Evolutionary conservation across 2,113 vertebrate genomes (phyloP).

Genomic region (Eptatretus burgeri): DNA sequence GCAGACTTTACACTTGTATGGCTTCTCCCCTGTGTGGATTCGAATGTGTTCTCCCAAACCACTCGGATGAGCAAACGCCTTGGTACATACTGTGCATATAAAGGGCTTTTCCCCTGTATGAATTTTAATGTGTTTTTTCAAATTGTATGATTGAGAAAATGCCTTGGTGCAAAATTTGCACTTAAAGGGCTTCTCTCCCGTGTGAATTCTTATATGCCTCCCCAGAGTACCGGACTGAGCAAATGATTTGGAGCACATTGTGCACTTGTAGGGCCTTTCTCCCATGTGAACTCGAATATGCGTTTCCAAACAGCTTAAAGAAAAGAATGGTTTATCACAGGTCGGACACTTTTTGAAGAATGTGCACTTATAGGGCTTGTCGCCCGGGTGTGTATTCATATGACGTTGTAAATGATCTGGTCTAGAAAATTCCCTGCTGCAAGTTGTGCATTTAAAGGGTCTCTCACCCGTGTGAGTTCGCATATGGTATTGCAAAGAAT

Average conservation of each 20-base stretch:
- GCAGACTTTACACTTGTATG: background rate
- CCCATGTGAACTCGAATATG: background rate
- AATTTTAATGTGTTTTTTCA: background rate
- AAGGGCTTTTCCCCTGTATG: background rate
- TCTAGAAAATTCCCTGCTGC: too few species aligned
- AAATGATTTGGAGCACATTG: background rate
- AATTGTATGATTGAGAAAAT: background rate
- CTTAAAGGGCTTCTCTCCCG: slow-evolving; percentile 1
- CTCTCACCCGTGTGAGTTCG: too few species aligned
- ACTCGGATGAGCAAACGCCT: background rate
- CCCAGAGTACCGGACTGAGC: background rate
- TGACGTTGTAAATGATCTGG: too few species aligned
- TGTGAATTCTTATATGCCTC: background rate
- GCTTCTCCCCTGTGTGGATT: background rate
- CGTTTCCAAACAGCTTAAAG: background rate
- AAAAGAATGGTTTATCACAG: too few species aligned
- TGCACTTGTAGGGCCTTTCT: background rate
- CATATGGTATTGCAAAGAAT: too few species aligned
- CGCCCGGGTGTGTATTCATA: too few species aligned
- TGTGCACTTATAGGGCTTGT: too few species aligned
- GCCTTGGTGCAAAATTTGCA: slow-evolving; percentile 1
- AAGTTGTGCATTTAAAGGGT: too few species aligned
- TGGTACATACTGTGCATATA: background rate
- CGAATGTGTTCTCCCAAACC: background rate
- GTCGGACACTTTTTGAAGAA: too few species aligned